Evolutionary conservation across 2,888 invertebrate species (phyloP).

Genomic region (Epiblema foenella): DNA sequence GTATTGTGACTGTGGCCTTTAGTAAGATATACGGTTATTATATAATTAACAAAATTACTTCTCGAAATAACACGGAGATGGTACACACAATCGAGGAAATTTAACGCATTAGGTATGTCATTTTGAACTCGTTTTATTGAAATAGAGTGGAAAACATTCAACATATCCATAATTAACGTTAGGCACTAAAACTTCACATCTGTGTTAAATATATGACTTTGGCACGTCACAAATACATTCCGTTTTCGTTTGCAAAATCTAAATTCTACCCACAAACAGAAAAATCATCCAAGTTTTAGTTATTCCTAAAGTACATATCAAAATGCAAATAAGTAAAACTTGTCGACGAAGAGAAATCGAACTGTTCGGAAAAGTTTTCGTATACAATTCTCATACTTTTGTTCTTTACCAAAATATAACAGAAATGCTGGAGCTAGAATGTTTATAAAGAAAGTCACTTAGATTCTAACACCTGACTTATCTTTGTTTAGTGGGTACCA

Average conservation of each 20-base stretch:
- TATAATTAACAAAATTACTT: not conserved
- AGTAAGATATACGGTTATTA: not conserved
- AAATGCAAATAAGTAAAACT: constrained; percentile 39
- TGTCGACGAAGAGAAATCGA: constrained; percentile 28
- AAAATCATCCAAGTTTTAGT: constrained; percentile 34
- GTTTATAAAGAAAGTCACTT: not conserved
- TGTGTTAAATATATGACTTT: no score
- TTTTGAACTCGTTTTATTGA: no score
- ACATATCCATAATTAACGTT: no score
- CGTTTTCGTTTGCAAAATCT: not conserved
- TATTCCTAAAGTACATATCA: constrained; percentile 40
- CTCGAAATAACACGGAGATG: no score
- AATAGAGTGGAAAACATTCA: no score
- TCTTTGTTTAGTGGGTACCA: not conserved
- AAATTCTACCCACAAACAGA: constrained; percentile 1
- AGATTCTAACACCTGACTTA: not conserved
- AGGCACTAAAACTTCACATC: no score
- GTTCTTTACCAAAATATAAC: not conserved
- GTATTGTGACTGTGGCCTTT: not conserved
- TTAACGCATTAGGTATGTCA: no score
- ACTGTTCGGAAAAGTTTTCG: constrained; percentile 34
- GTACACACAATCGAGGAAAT: no score
- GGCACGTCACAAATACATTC: not conserved
- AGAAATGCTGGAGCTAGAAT: constrained; percentile 4
- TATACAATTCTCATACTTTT: constrained; percentile 26